Percentiles rank a stretch among this genome's conserved stretches.
Conservation (phyloP, 1,140 invertebrate species). For the Coenobita brevimanus region DNA sequence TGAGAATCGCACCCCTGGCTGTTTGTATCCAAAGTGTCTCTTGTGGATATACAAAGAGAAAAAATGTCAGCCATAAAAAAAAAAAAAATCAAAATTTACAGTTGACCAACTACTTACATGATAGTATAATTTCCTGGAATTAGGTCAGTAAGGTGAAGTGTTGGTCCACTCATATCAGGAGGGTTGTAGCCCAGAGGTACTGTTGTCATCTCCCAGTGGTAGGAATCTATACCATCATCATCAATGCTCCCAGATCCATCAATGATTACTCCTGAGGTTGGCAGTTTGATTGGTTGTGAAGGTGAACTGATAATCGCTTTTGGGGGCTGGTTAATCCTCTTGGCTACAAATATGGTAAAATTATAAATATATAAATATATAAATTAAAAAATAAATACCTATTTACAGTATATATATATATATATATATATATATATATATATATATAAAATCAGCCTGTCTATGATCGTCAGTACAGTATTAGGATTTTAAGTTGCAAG, state of each 20-base stretch:
- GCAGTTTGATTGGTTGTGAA: slow-evolving; percentile 88
- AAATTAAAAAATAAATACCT: not conserved
- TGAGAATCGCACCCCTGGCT: no score
- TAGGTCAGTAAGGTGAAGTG: slow-evolving; percentile 86
- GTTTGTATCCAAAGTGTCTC: no score
- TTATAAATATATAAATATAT: slow-evolving; percentile 17
- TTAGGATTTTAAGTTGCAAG: no score
- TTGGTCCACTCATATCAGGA: slow-evolving; percentile 84
- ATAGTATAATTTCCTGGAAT: slow-evolving; percentile 94
- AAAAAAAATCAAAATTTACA: not conserved
- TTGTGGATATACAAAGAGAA: slow-evolving; percentile 72
- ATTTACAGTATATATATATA: no score
- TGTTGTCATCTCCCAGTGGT: slow-evolving; percentile 93
- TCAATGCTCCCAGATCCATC: slow-evolving; percentile 88
- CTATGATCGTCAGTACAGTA: not conserved
- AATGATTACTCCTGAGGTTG: slow-evolving; percentile 90
- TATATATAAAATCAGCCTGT: not conserved
- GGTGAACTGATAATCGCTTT: slow-evolving; percentile 89
- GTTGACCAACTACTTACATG: no score
- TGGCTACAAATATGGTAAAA: slow-evolving; percentile 77
- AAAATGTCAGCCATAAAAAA: not conserved
- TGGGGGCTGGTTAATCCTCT: slow-evolving; percentile 88
- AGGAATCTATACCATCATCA: slow-evolving; percentile 86
- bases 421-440: not conserved
- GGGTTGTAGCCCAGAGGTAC: slow-evolving; percentile 90